Conservation (phyloP, 2,888 invertebrate genomes). For the Horisme vitalbata region DNA sequence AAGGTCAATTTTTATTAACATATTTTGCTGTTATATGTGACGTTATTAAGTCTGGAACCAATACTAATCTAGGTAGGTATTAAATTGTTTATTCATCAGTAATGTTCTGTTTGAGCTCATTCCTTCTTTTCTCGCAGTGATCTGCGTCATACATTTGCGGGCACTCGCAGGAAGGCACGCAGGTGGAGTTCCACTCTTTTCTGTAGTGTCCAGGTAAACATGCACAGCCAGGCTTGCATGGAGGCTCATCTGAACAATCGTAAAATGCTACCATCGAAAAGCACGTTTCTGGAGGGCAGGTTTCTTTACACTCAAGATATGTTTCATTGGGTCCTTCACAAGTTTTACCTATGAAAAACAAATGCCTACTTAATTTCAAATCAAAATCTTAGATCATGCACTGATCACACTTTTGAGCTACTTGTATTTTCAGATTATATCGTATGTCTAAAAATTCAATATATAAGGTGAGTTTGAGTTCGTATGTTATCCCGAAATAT, state of each 20-base stretch:
- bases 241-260: slow-evolving; percentile 1
- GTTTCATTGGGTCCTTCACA: slow-evolving; percentile 34
- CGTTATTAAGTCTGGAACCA: no score
- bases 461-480: no score
- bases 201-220: slow-evolving; percentile 38
- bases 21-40: no score
- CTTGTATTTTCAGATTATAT: no score
- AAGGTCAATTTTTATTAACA: no score
- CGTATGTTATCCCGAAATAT: no score
- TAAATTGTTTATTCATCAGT: background rate
- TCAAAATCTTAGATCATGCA: no score
- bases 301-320: slow-evolving; percentile 32
- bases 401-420: no score
- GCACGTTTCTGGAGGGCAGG: slow-evolving; percentile 45
- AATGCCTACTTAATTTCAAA: background rate
- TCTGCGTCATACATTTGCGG: slow-evolving; percentile 20
- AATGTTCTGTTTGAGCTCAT: background rate
- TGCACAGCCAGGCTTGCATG: slow-evolving; percentile 33
- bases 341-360: background rate
- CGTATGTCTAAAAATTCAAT: no score
- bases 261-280: slow-evolving; percentile 27
- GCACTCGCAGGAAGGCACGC: slow-evolving; percentile 40
- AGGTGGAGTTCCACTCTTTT: slow-evolving; percentile 19
- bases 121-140: background rate
- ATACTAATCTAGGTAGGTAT: background rate